These are phyloP conservation scores for Stictocephala bisonia DNA, from an alignment of 2,888 invertebrate species.

Conservation along the genomic window DNA sequence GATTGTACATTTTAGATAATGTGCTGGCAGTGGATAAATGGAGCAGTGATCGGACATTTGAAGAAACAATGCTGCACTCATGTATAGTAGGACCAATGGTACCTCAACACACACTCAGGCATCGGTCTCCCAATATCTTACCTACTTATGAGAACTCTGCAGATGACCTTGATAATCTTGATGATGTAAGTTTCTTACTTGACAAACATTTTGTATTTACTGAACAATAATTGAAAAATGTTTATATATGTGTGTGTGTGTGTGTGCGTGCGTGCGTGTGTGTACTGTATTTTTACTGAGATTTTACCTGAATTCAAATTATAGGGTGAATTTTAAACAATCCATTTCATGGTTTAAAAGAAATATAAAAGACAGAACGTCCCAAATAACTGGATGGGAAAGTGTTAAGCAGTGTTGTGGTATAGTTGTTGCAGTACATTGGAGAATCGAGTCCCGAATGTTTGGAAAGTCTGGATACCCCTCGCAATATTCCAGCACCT, in stretches of 20 bases:
- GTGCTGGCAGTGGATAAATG: conserved; percentile 1
- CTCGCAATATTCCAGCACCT: conserved; percentile 81
- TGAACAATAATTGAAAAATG: too few species aligned
- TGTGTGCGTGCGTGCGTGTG: too few species aligned
- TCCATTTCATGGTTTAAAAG: too few species aligned
- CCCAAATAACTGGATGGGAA: too few species aligned
- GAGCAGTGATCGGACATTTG: background rate
- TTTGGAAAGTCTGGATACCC: conserved; percentile 72
- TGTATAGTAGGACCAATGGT: conserved; percentile 50
- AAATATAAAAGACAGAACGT: too few species aligned
- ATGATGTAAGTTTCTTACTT: conserved; percentile 76
- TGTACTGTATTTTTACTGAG: too few species aligned
- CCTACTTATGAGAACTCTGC: conserved; percentile 86
- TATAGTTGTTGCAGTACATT: conserved; percentile 88
- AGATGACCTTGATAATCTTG: conserved; percentile 90
- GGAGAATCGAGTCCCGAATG: conserved; percentile 94
- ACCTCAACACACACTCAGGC: conserved; percentile 75
- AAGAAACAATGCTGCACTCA: conserved; percentile 45
- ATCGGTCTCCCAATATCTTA: conserved; percentile 79
- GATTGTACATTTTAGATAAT: too few species aligned
- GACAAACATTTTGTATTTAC: too few species aligned
- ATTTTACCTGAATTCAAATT: too few species aligned
- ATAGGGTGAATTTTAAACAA: too few species aligned
- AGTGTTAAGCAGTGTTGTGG: too few species aligned
- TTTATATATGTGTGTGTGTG: too few species aligned